phyloP scores from a whole-genome alignment of 2,113 vertebrate genomes.

The Cranoglanis bouderius region DNA sequence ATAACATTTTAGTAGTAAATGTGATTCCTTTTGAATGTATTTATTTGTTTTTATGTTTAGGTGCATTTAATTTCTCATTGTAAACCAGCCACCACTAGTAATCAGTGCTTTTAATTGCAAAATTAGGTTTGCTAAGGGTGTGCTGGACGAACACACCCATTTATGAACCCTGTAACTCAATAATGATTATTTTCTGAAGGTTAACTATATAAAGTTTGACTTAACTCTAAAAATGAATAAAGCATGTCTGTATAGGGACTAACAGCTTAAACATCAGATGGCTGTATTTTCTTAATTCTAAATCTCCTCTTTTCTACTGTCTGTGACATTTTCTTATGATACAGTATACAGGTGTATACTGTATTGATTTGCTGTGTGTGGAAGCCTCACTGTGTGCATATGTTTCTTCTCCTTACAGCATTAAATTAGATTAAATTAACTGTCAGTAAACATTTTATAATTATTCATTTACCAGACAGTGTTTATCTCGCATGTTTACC shows the following conservation, averaged over 20 bases:
- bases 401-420: constrained; percentile 11
- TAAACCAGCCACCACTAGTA: neutral
- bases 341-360: neutral
- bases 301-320: neutral
- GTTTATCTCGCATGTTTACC: constrained; percentile 33
- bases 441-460: constrained; percentile 9
- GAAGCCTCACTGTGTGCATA: neutral
- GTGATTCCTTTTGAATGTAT: neutral
- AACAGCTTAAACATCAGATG: neutral
- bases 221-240: neutral
- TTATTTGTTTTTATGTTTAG: neutral
- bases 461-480: constrained; percentile 33
- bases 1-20: neutral
- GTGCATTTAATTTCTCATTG: neutral
- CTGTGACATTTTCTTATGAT: neutral
- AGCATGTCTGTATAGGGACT: neutral
- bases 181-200: too few species aligned
- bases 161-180: neutral
- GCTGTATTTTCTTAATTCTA: neutral
- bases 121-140: neutral
- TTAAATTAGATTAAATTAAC: neutral
- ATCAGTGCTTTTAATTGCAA: neutral
- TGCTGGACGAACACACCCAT: neutral
- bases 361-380: neutral
- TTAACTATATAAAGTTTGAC: neutral